Conservation (phyloP, 1,140 invertebrate species). For the Temnothorax longispinosus region DNA sequence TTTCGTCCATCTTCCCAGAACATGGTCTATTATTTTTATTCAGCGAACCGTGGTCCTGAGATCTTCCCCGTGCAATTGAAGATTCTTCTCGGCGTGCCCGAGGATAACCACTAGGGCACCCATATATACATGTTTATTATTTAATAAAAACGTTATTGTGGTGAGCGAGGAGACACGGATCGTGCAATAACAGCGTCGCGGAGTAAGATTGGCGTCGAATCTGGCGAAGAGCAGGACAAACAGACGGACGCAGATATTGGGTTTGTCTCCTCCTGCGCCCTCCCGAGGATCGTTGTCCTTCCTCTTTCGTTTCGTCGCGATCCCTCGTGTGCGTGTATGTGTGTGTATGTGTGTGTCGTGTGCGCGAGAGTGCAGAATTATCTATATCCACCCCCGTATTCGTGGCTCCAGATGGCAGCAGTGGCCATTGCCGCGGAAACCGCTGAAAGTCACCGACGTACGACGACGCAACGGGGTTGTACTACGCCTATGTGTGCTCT, state of each 20-base stretch:
- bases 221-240: constrained; percentile 65
- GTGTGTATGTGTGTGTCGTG: constrained; percentile 3
- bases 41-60: not conserved
- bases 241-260: constrained; percentile 74
- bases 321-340: constrained; percentile 19
- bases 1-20: not conserved
- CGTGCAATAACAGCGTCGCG: constrained; percentile 72
- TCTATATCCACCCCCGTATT: constrained; percentile 35
- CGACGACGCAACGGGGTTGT: not conserved
- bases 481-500: constrained; percentile 37
- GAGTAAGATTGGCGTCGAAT: constrained; percentile 71
- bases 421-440: constrained; percentile 54
- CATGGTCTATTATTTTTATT: constrained; percentile 30
- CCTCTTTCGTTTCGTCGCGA: constrained; percentile 46
- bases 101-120: not conserved
- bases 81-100: constrained; percentile 6
- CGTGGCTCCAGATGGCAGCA: constrained; percentile 78
- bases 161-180: constrained; percentile 62
- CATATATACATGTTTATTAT: constrained; percentile 76
- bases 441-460: constrained; percentile 36
- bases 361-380: constrained; percentile 45
- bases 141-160: constrained; percentile 82
- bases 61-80: constrained; percentile 18
- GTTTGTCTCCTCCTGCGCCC: constrained; percentile 63
- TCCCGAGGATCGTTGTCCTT: constrained; percentile 32